These are phyloP conservation scores for Aphodius sticticus DNA, from an alignment of 2,888 invertebrate species.

Conservation along the genomic window DNA sequence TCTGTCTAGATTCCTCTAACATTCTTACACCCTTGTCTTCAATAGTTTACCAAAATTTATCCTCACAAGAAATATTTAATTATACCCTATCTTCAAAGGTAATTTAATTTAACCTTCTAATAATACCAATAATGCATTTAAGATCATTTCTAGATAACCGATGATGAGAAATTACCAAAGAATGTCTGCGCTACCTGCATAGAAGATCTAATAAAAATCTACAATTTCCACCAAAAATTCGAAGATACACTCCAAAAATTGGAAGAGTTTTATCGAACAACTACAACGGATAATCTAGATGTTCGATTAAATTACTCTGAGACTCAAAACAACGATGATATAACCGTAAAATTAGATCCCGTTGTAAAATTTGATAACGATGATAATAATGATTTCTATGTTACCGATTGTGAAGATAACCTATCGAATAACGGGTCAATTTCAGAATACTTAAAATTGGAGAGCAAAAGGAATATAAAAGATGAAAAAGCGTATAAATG, in stretches of 20 bases:
- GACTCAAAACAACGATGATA: neutral
- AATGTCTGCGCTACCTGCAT: constrained; percentile 22
- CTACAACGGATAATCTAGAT: neutral
- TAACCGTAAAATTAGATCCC: too few relatives aligned
- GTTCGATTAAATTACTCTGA: neutral
- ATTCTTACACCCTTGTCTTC: neutral
- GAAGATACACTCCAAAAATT: constrained; percentile 8
- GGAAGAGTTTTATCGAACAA: neutral
- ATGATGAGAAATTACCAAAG: constrained; percentile 19
- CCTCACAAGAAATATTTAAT: neutral
- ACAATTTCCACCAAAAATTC: constrained; percentile 16
- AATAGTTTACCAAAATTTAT: constrained; percentile 9
- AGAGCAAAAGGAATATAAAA: neutral
- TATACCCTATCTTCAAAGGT: constrained; percentile 7
- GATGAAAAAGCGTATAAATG: constrained; percentile 13
- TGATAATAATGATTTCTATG: neutral
- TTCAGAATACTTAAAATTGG: neutral
- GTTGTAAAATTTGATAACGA: neutral
- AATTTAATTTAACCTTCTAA: neutral
- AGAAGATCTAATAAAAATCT: constrained; percentile 9
- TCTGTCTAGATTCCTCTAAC: constrained; percentile 12
- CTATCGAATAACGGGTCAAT: neutral
- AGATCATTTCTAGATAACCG: constrained; percentile 14
- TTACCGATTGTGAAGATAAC: neutral
- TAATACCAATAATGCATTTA: too few relatives aligned